phyloP scores from a whole-genome alignment of 2,888 invertebrate species.

The Rhimphoctona megacephalus region DNA sequence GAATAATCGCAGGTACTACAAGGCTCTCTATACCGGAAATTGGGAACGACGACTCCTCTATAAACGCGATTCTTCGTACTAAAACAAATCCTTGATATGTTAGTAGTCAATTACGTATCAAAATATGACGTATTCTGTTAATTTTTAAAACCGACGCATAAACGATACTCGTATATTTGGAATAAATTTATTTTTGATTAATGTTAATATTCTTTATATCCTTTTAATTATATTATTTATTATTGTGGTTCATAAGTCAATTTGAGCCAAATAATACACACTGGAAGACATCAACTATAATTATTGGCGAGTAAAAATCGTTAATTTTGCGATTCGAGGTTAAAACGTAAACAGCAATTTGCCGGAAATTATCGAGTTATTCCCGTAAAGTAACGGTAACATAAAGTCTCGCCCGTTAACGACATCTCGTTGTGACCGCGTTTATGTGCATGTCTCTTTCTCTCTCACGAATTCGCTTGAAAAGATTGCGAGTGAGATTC shows the following conservation, averaged over 20 bases:
- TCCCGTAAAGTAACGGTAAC: constrained; percentile 59
- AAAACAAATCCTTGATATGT: not conserved
- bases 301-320: constrained; percentile 11
- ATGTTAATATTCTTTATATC: not conserved
- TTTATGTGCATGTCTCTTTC: not conserved
- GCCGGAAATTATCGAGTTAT: constrained; percentile 51
- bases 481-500: constrained; percentile 45
- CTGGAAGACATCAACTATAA: not conserved
- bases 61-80: not conserved
- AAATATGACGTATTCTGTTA: not conserved
- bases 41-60: constrained; percentile 32
- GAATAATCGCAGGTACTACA: not conserved
- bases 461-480: constrained; percentile 43
- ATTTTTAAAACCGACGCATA: not conserved
- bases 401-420: constrained; percentile 42
- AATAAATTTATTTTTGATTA: not conserved
- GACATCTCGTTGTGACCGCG: constrained; percentile 8
- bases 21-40: constrained; percentile 59
- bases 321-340: constrained; percentile 5
- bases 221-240: not conserved
- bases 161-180: not conserved
- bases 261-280: not conserved
- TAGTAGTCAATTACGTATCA: not conserved
- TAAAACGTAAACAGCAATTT: constrained; percentile 36
- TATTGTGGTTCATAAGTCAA: not conserved